Percentiles rank a stretch among this genome's conserved stretches.
Evolutionary conservation across 2,888 invertebrate species (phyloP).

Genomic region (Mythimna loreyi): DNA sequence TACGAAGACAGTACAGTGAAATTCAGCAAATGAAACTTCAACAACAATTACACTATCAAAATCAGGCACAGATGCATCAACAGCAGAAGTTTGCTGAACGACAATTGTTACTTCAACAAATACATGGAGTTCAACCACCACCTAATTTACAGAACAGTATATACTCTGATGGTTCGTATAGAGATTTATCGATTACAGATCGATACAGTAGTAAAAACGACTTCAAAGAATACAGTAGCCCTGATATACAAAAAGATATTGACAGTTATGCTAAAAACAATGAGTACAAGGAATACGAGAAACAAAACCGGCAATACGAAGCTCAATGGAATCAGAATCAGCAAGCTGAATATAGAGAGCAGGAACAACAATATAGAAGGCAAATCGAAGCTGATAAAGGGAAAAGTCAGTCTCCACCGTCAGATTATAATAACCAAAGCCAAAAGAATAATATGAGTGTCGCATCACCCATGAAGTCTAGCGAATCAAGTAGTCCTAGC

Average conservation of each 20-base stretch:
- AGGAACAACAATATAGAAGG: slow-evolving; percentile 79
- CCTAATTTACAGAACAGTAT: slow-evolving; percentile 88
- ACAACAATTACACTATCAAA: slow-evolving; percentile 92
- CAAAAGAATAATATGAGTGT: slow-evolving; percentile 78
- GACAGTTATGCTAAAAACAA: slow-evolving; percentile 84
- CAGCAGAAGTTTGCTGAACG: slow-evolving; percentile 92
- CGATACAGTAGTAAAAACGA: slow-evolving; percentile 86
- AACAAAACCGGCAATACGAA: slow-evolving; percentile 83
- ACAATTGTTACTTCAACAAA: slow-evolving; percentile 91
- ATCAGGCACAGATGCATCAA: slow-evolving; percentile 92
- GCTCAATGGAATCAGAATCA: slow-evolving; percentile 84
- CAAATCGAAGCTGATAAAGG: slow-evolving; percentile 79
- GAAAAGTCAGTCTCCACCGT: slow-evolving; percentile 80
- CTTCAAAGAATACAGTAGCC: slow-evolving; percentile 83
- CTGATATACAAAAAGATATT: slow-evolving; percentile 83
- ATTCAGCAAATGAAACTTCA: slow-evolving; percentile 92
- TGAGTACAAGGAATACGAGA: slow-evolving; percentile 83
- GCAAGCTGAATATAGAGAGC: slow-evolving; percentile 79
- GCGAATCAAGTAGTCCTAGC: slow-evolving; percentile 86
- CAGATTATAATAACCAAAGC: slow-evolving; percentile 78
- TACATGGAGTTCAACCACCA: slow-evolving; percentile 89
- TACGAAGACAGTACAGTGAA: slow-evolving; percentile 92
- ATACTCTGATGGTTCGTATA: slow-evolving; percentile 86
- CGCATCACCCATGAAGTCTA: slow-evolving; percentile 87
- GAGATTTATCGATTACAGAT: slow-evolving; percentile 80